Conservation (phyloP, 2,797 vertebrate species). For the Craterocephalus amniculus region DNA sequence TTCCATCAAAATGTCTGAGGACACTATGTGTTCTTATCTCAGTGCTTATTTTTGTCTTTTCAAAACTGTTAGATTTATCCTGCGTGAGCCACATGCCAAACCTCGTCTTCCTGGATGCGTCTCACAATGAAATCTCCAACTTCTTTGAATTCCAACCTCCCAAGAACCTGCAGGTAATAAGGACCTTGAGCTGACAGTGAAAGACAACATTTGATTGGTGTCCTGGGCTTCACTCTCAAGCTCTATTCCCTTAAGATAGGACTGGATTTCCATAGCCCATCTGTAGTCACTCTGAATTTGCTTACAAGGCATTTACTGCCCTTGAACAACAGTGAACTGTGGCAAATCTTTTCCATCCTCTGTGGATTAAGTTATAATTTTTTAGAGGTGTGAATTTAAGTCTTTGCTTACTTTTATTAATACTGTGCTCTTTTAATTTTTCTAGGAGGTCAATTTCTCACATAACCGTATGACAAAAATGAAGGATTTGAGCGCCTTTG, state of each 20-base stretch:
- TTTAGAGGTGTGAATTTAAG: slow-evolving; percentile 8
- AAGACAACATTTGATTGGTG: slow-evolving; percentile 69
- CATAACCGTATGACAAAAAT: slow-evolving; percentile 88
- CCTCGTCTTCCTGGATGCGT: slow-evolving; percentile 87
- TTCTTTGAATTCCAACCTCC: slow-evolving; percentile 90
- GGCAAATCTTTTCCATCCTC: slow-evolving; percentile 27
- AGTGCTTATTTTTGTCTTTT: slow-evolving; percentile 25
- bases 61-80: slow-evolving; percentile 86
- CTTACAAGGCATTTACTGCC: slow-evolving; percentile 68
- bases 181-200: slow-evolving; percentile 79
- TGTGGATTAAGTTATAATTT: slow-evolving; percentile 30
- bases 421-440: slow-evolving; percentile 29
- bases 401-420: slow-evolving; percentile 28
- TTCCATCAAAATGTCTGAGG: not conserved
- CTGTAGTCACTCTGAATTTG: slow-evolving; percentile 73
- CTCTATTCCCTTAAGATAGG: slow-evolving; percentile 69
- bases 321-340: slow-evolving; percentile 72
- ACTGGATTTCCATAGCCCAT: slow-evolving; percentile 74
- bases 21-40: not conserved
- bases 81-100: slow-evolving; percentile 91
- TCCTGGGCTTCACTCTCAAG: slow-evolving; percentile 48
- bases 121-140: slow-evolving; percentile 87
- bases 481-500: slow-evolving; percentile 86
- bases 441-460: slow-evolving; percentile 91
- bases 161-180: slow-evolving; percentile 88